Percentiles rank a stretch among this genome's conserved stretches.
Conservation (phyloP, 2,113 vertebrate genomes). For the Anolis sagrei region DNA sequence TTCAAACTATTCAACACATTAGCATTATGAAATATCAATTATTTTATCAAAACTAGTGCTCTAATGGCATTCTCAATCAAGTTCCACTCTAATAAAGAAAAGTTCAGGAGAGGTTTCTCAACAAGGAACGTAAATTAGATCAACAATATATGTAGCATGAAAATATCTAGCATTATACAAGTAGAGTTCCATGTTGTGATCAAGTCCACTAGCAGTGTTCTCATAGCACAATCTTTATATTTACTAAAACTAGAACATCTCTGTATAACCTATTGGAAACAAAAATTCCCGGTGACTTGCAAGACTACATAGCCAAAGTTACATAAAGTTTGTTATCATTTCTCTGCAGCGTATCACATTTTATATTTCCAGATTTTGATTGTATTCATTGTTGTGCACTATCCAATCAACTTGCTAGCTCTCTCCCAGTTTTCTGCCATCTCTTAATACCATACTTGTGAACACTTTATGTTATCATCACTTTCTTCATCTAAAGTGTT, state of each 20-base stretch:
- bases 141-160: background rate
- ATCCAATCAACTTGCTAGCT: background rate
- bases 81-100: background rate
- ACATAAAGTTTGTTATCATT: slow-evolving; percentile 3
- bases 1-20: background rate
- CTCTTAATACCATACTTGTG: background rate
- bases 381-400: background rate
- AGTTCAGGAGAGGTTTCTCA: background rate
- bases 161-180: background rate
- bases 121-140: background rate
- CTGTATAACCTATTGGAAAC: background rate
- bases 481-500: background rate
- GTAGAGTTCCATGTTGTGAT: background rate
- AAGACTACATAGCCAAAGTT: background rate
- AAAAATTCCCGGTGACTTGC: background rate
- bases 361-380: background rate
- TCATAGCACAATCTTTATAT: background rate
- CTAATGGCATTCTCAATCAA: background rate
- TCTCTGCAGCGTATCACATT: background rate
- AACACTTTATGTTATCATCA: background rate
- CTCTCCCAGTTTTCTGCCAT: background rate
- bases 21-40: background rate
- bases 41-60: background rate
- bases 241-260: background rate
- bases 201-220: background rate